phyloP scores from a whole-genome alignment of 2,888 invertebrate genomes.

The Teleogryllus oceanicus region DNA sequence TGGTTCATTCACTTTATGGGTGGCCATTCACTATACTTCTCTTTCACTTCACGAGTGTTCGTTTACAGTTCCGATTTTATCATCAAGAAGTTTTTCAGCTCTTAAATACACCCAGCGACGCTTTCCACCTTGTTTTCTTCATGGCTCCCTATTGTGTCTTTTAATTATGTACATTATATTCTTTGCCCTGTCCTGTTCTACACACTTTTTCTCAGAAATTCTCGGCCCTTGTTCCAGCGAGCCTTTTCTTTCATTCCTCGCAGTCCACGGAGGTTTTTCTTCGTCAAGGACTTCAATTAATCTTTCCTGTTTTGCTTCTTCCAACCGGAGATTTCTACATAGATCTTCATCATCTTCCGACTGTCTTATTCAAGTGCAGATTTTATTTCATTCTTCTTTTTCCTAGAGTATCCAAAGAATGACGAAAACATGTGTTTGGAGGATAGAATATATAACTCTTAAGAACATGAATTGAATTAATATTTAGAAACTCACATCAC shows the following conservation, averaged over 20 bases:
- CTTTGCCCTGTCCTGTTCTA: not conserved
- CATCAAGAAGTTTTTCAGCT: no score
- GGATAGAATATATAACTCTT: not conserved
- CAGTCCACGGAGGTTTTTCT: not conserved
- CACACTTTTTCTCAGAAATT: not conserved
- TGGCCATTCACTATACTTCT: no score
- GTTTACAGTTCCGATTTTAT: no score
- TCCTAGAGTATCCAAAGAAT: not conserved
- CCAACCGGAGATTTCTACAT: not conserved
- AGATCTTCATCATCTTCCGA: not conserved
- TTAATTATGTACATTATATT: not conserved
- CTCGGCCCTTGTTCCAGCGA: not conserved
- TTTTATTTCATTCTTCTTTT: not conserved
- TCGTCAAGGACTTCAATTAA: not conserved
- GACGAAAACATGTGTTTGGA: not conserved
- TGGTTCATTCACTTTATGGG: no score
- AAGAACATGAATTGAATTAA: not conserved
- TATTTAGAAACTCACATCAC: not conserved
- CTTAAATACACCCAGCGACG: not conserved
- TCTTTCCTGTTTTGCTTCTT: slow-evolving; percentile 5
- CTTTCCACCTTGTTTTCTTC: not conserved
- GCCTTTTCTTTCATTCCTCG: not conserved
- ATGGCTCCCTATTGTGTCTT: not conserved
- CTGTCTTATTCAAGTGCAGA: not conserved
- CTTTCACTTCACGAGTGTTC: no score